Evolutionary conservation across 1,140 invertebrate genomes (phyloP), one percentile per base, ranked within the genome.

Genomic region (Drosophila seguyi): DNA sequence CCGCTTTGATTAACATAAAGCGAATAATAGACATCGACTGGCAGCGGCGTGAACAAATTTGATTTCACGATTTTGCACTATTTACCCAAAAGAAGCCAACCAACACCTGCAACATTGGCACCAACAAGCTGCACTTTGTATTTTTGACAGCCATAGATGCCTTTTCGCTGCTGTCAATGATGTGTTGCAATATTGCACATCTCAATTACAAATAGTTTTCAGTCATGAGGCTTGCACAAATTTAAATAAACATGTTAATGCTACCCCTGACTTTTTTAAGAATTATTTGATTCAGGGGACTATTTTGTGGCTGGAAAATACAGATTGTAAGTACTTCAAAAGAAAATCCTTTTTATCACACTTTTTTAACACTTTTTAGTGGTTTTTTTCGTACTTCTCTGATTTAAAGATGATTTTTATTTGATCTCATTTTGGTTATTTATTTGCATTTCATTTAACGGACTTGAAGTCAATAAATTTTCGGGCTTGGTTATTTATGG

Each of bases 41-140:
- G 59, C 50, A 57, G 31, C 75, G 78, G 62, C 75, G 75, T 78
- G 75, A 78, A 79, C 75, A 79, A 78, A 78, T 78, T 78, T 78
- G 52, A 78, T 78, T 78, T 78, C 75, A 78, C 75, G 75, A 78
- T 78, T 78, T 78, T 78, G 75, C 75, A 79, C 75, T 79, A 78
- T 79, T 79, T 79, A 72, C 52, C 38, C 52, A 73, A 59, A 73
- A 55, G 56, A 71, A 44, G 11, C 44, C 25, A 69, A 42, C 58
- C 62, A 82, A 82, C 79, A 86, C 69, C 83, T 82, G 68, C 61
- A 50, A 36, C 68, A 42, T 50, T 39, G 29, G 20, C 68, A 39
- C 14, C 68, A 53, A 77, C 57, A 52, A 69, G 57, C 53, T 61
- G 41, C 57, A 69, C 76, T 69, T 56, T 56, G 56, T 50, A 57